Evolutionary conservation across 2,888 invertebrate genomes (phyloP), one percentile per base, ranked within the genome.

Genomic region (Argyresthia albistria): DNA sequence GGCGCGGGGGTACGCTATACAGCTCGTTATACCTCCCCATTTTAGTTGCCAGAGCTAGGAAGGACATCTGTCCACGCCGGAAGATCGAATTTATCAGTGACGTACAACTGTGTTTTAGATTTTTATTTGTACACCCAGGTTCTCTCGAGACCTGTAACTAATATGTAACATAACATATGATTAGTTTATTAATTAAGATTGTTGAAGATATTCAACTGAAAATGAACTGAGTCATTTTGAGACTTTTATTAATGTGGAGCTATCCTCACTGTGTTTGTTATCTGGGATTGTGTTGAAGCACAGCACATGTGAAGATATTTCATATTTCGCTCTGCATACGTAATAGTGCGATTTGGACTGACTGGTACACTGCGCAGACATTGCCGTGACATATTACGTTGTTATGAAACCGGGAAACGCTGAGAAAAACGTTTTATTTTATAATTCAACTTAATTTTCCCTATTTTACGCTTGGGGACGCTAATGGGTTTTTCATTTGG

Each of bases 391-490:
- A 62, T 58, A 60, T 51, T 65, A 58, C 58, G 59, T 61, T 64
- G 64, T 66, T 69, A 69, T 63, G 65, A 68, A 64, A 62, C 60
- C 59, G 66, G 59, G 62, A 59, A 61, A 66, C 60, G 60, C 14
- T 1, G 16, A 16, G 25, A 11, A n/a, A 15, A 46, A 46, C 25
- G n/a, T 35, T 74, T 71, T 25, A 42, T 50, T 42, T 50, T 53
- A 70, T 66, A 65, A 64, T 61, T 59, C 63, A 68, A 71, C 67
- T 67, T 66, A 64, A 67, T 59, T 64, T 66, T 65, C 66, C 70
- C 73, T 73, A 73, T 74, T 74, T 75, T 70, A 71, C 69, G 64
- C 68, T 57, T 63, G 68, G 72, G 80, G 80, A 73, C 76, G 75
- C 73, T 71, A 72, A 80, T 81, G 75, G 76, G 75, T 73, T 71